phyloP scores from a whole-genome alignment of 2,113 vertebrate genomes.

The Melozone crissalis region DNA sequence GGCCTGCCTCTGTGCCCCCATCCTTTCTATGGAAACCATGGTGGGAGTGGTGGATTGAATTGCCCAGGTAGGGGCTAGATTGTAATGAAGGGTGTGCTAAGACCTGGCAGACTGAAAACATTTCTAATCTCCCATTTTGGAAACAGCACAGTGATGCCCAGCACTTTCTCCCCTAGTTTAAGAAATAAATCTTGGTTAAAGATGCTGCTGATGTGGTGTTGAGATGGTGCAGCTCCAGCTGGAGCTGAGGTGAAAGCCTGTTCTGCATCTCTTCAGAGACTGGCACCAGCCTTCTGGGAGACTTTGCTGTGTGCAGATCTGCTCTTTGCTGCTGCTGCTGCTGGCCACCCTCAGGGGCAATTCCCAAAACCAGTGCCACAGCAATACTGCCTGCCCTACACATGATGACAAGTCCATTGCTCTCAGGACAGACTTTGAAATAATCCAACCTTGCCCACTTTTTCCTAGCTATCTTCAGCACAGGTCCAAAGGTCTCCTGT shows the following conservation, averaged over 20 bases:
- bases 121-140: not conserved
- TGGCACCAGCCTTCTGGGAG: not conserved
- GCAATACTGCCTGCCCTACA: not conserved
- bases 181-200: not conserved
- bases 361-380: not conserved
- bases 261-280: not conserved
- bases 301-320: not conserved
- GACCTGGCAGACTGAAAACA: not conserved
- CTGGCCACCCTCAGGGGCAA: not conserved
- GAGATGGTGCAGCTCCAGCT: not conserved
- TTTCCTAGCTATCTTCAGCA: not conserved
- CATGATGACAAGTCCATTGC: fast-evolving
- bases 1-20: not conserved
- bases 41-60: not conserved
- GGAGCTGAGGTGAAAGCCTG: not conserved
- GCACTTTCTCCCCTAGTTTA: not conserved
- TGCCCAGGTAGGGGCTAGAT: not conserved
- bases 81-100: not conserved
- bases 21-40: not conserved
- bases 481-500: not conserved
- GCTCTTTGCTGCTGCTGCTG: not conserved
- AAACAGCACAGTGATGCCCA: not conserved
- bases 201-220: not conserved
- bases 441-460: not conserved
- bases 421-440: not conserved